Evolutionary conservation across 2,797 vertebrate genomes (phyloP), one percentile per base, ranked within the genome.

Genomic region (Pseudochromis fuscus): DNA sequence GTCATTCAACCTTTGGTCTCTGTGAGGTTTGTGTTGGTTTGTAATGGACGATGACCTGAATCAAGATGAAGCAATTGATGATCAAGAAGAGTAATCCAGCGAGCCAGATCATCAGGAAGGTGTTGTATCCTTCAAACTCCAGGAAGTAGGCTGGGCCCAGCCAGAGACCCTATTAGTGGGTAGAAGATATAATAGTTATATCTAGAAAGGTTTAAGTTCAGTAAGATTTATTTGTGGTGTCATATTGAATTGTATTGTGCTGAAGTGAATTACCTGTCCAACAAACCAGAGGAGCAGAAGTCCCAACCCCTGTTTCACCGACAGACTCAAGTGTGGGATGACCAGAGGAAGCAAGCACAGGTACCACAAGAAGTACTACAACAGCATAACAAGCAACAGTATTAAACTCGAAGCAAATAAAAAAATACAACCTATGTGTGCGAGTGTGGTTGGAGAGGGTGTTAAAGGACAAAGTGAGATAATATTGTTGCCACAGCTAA

Each of bases 91-190:
- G 73, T 80, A 99, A 84, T 4, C 97, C 92, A 7, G 96, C 95
- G 15, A 96, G 64, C 96, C 98, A 99, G 83, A 98, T 88, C 7
- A 93, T 74, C 66, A 95, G 46, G 82, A 97, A 98, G 16, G 95
- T 95, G 87, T 98, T 96, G 75, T 81, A 77, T 24, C 97, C 97
- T 83, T 96, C 93, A 85, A 99, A 99, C 88, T 99, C 98, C 67
- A 99, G 88, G 42, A 93, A 92, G 78, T 97, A 99, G 0, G 97
- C 97, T 0, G 96, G 95, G 21, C 86, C 67, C 62, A 99, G 89
- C 98, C 98, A 99, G 10, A 96, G 48, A 25, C 89, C 95, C 95
- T 99, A 72, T 37, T 1, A 30, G 4, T 0, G 16, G 35, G 76
- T 38, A 83, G 10, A 58, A 51, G 52, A 40, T 4, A 40, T 0